Evolutionary conservation across 1,140 invertebrate genomes (phyloP).

Genomic region (Ditylenchus dipsaci): DNA sequence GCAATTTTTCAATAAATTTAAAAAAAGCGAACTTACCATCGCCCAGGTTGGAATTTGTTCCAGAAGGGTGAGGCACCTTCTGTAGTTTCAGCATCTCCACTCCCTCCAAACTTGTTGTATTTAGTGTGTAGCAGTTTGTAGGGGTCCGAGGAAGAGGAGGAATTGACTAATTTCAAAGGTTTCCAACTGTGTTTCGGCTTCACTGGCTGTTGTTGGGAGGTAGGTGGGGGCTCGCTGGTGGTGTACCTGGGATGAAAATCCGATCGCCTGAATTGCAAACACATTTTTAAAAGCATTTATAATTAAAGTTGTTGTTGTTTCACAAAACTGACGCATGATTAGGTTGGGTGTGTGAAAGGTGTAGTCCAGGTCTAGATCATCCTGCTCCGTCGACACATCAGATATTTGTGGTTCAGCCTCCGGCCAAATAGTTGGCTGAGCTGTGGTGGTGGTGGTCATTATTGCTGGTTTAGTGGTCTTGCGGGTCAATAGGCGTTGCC

Average conservation of each 20-base stretch:
- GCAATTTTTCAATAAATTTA: neutral
- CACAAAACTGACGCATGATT: neutral
- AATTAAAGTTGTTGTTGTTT: neutral
- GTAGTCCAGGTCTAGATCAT: neutral
- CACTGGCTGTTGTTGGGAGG: neutral
- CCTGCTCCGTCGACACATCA: neutral
- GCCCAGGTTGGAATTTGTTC: slow-evolving; percentile 29
- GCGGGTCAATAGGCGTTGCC: slow-evolving; percentile 45
- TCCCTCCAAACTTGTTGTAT: slow-evolving; percentile 3
- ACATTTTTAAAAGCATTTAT: neutral
- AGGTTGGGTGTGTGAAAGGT: neutral
- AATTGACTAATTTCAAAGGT: neutral
- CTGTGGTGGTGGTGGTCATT: slow-evolving; percentile 1
- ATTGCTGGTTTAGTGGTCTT: slow-evolving; percentile 19
- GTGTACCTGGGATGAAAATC: neutral
- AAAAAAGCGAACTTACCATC: slow-evolving; percentile 2
- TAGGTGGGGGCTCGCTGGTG: neutral
- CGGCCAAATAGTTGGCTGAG: slow-evolving; percentile 9
- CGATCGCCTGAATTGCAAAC: too few relatives aligned
- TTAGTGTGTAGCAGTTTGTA: neutral
- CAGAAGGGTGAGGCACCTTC: slow-evolving; percentile 17
- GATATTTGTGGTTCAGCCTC: neutral
- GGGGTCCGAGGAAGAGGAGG: neutral
- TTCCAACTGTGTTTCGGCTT: neutral
- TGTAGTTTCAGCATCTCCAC: neutral